A percentile compares a stretch with the other conserved stretches of the same genome.
Conservation (phyloP, 2,797 vertebrate genomes). For the Falco novaeseelandiae region DNA sequence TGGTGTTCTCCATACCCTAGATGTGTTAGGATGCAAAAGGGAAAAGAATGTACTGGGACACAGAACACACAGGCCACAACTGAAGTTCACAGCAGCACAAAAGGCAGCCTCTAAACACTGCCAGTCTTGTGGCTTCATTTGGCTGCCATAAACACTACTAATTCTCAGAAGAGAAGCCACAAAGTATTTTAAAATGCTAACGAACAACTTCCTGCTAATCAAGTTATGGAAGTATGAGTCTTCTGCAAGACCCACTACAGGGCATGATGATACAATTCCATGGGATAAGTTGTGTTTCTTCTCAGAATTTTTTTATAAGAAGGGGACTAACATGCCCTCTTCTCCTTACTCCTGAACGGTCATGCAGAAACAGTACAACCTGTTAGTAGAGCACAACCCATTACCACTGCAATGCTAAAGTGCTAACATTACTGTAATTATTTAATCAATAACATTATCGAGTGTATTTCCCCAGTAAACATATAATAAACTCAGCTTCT, state of each 20-base stretch:
- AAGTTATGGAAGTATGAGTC: background rate
- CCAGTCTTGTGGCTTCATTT: background rate
- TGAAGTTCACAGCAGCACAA: background rate
- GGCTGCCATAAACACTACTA: background rate
- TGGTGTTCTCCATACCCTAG: background rate
- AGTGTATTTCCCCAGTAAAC: background rate
- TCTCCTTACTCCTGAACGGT: background rate
- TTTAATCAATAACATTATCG: background rate
- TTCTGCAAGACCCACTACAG: background rate
- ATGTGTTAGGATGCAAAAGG: too few species aligned
- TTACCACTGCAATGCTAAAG: background rate
- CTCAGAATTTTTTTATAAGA: background rate
- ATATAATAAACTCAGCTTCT: background rate
- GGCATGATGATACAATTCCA: fast-evolving
- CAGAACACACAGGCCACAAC: background rate
- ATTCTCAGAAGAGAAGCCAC: background rate
- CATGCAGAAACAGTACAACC: background rate
- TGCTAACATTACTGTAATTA: background rate
- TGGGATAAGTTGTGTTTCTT: background rate
- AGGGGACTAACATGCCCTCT: background rate
- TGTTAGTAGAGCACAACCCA: background rate
- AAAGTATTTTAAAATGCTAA: background rate
- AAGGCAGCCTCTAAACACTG: background rate
- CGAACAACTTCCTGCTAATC: constrained; percentile 7
- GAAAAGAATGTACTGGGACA: background rate